Conservation (phyloP, 2,113 vertebrate species). For the Oncorhynchus clarkii region DNA sequence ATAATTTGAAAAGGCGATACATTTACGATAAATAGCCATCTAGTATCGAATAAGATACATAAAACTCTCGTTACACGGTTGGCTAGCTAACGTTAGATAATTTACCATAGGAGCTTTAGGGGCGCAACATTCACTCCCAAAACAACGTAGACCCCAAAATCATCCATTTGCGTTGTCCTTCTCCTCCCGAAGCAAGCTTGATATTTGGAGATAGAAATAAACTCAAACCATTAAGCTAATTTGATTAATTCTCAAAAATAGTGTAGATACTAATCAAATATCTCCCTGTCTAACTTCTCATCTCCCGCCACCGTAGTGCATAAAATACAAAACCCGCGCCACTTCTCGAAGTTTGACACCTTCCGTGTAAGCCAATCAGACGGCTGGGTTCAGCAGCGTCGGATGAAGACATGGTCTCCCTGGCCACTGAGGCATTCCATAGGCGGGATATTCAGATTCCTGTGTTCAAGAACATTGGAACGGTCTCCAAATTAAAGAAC, state of each 20-base stretch:
- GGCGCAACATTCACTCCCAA: slow-evolving; percentile 67
- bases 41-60: background rate
- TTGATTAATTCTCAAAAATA: background rate
- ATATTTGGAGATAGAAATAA: background rate
- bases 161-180: slow-evolving; percentile 52
- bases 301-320: slow-evolving; percentile 57
- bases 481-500: background rate
- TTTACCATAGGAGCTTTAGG: slow-evolving; percentile 66
- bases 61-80: background rate
- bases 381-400: background rate
- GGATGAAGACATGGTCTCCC: background rate
- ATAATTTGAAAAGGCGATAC: background rate
- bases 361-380: background rate
- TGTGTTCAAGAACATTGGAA: too few species aligned
- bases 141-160: slow-evolving; percentile 67
- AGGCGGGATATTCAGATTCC: too few species aligned
- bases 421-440: background rate
- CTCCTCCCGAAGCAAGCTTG: background rate
- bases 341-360: background rate
- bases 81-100: background rate
- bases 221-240: background rate
- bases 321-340: slow-evolving; percentile 41
- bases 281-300: background rate
- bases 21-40: background rate
- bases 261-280: background rate